Evolutionary conservation across 2,113 vertebrate genomes (phyloP).

Genomic region (Nesospiza acunhae): DNA sequence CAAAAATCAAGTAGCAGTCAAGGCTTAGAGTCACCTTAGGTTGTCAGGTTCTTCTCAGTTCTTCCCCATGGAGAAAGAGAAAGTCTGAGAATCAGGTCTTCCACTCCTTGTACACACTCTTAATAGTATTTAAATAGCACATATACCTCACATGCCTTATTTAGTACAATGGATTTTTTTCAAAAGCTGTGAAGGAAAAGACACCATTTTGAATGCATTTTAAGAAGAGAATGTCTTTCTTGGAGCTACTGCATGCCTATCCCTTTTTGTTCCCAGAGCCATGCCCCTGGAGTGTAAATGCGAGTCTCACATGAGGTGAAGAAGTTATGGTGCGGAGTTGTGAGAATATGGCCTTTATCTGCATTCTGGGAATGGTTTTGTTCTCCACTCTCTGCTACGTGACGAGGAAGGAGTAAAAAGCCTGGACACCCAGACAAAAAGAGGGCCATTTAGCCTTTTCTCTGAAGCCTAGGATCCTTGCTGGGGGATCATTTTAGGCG

Average conservation of each 20-base stretch:
- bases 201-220: neutral
- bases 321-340: conserved; percentile 39
- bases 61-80: neutral
- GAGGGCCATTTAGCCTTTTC: conserved; percentile 74
- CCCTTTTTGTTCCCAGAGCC: conserved; percentile 16
- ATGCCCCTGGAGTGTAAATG: neutral
- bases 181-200: neutral
- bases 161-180: neutral
- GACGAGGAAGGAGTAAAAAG: conserved; percentile 61
- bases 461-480: conserved; percentile 77
- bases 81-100: neutral
- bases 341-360: conserved; percentile 69
- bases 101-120: fast-evolving
- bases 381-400: conserved; percentile 46
- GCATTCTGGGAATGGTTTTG: conserved; percentile 67
- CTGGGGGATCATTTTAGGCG: conserved; percentile 78
- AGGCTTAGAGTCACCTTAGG: neutral
- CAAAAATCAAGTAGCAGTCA: neutral
- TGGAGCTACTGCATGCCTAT: neutral
- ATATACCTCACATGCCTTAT: neutral
- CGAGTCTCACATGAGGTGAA: conserved; percentile 8
- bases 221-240: neutral
- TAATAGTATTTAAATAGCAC: neutral
- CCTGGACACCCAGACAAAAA: conserved; percentile 69
- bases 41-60: neutral